Evolutionary conservation across 1,140 invertebrate species (phyloP), one percentile per base, ranked within the genome.

Genomic region (Drosophila sucinea): DNA sequence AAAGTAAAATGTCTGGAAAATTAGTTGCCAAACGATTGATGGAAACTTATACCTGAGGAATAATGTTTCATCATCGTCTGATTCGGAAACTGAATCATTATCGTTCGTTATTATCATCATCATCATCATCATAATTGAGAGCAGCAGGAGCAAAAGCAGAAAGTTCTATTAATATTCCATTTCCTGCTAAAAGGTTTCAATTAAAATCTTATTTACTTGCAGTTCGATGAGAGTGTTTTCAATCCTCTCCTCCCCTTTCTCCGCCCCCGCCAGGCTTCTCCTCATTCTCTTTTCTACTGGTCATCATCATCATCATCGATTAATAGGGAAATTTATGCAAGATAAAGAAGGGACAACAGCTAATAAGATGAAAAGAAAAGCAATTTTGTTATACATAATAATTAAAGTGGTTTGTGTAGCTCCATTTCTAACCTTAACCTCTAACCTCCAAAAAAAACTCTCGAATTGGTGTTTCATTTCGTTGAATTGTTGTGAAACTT

Each of bases 111-210:
- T 35, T 25, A 27, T 51, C 23, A 8, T 51, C 7, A 10, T 51
- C 2, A 51, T 51, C 1, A 54, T 17, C 8, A 35, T 44, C 35
- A 64, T 63, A 23, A 66, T 33, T 8, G 3, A 11, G 0, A 33
- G 40, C 55, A 67, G 65, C 70, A 54, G 58, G 38, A 74, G 57
- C 64, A 75, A 51, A 61, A 71, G 57, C 64, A 75, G 58, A 61
- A 71, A 56, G 33, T 70, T 73, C 73, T 76, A 81, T 81, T 81
- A 81, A 81, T 81, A 81, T 81, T 81, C 73, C 79, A 81, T 81
- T 81, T 81, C 79, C 79, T 77, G 79, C 79, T 81, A 81, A 81
- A 81, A 81, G 44, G 79, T 70, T 81, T 81, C 66, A 81, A 81
- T 81, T 81, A 81, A 81, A 81, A 81, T 77, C 78, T 81, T 81